A percentile compares a stretch with the other conserved stretches of the same genome.
Conservation (phyloP, 1,140 invertebrate species). For the Agraylea sexmaculata region DNA sequence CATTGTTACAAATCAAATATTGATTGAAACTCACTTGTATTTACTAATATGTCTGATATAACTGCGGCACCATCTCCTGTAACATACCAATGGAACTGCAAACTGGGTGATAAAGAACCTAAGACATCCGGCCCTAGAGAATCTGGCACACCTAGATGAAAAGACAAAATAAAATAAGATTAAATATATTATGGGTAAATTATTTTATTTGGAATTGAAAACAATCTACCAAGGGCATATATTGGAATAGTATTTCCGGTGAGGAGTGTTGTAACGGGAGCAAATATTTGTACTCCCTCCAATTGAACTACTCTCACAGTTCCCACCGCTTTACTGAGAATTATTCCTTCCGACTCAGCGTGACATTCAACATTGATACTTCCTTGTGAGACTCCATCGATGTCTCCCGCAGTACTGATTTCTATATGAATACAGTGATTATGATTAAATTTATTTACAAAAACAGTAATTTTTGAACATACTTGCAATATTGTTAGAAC, state of each 20-base stretch:
- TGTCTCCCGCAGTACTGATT: constrained; percentile 7
- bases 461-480: too few species aligned
- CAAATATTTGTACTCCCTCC: constrained; percentile 14
- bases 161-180: too few species aligned
- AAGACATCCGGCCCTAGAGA: constrained; percentile 13
- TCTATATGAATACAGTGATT: constrained; percentile 4
- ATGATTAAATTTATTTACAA: neutral
- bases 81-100: constrained; percentile 17
- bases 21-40: constrained; percentile 8
- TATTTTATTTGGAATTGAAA: neutral
- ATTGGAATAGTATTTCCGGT: constrained; percentile 16
- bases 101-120: constrained; percentile 12
- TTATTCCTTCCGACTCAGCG: constrained; percentile 3
- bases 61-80: constrained; percentile 13
- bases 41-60: constrained; percentile 11
- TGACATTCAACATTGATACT: constrained; percentile 9
- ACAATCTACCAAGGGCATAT: constrained; percentile 15
- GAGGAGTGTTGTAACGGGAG: constrained; percentile 11
- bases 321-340: constrained; percentile 8
- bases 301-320: constrained; percentile 11
- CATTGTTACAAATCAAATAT: too few species aligned
- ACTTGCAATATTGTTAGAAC: constrained; percentile 3
- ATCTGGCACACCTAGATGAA: constrained; percentile 12
- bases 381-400: constrained; percentile 9
- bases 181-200: too few species aligned